A percentile compares a stretch with the other conserved stretches of the same genome.
phyloP scores from a whole-genome alignment of 2,888 invertebrate genomes.

The Mesorhabditis belari region DNA sequence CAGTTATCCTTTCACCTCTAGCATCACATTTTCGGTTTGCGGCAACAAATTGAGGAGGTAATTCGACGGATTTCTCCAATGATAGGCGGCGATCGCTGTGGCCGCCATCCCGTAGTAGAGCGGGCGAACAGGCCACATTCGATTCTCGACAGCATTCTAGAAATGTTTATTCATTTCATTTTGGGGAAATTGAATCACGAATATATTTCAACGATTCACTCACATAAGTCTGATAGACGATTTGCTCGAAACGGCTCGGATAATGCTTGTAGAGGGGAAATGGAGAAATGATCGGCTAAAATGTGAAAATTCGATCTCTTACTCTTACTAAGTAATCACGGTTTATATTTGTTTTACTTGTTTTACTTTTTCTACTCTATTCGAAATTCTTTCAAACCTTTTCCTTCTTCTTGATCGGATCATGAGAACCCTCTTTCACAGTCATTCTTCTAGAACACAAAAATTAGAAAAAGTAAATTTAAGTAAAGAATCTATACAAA shows the following conservation, averaged over 20 bases:
- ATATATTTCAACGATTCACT: neutral
- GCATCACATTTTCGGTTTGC: neutral
- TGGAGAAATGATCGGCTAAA: neutral
- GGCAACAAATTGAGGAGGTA: neutral
- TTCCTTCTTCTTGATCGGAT: no score
- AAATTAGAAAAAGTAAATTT: no score
- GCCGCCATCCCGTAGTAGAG: constrained; percentile 14
- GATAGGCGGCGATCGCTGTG: constrained; percentile 16
- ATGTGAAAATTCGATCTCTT: no score
- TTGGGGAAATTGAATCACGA: neutral
- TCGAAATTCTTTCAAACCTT: no score
- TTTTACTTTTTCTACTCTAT: no score
- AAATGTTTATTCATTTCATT: no score
- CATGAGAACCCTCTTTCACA: no score
- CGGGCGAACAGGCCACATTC: constrained; percentile 27
- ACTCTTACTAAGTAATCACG: no score
- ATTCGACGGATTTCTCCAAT: neutral
- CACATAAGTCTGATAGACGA: neutral
- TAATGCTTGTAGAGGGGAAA: neutral
- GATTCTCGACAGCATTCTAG: constrained; percentile 29
- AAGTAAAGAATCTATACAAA: no score
- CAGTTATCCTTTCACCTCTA: no score
- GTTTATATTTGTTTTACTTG: no score
- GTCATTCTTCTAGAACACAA: no score
- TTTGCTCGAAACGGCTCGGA: neutral